Conservation (phyloP, 2,113 vertebrate genomes). For the Scomber scombrus region DNA sequence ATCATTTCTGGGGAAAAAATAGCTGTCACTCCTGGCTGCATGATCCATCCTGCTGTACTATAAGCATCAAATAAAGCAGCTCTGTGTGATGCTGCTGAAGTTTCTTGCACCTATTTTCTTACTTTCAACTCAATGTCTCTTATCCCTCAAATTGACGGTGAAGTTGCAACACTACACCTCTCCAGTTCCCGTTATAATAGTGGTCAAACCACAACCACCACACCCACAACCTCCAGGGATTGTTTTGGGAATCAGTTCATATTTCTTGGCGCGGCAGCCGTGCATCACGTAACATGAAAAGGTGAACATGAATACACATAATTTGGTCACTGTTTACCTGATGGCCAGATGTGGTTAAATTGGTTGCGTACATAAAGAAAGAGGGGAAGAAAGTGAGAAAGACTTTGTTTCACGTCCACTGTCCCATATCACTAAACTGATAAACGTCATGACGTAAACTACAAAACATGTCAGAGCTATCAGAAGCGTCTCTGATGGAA, state of each 20-base stretch:
- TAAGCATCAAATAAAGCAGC: too few species aligned
- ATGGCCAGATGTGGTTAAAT: background rate
- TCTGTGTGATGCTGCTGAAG: too few species aligned
- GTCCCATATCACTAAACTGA: background rate
- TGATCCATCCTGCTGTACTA: too few species aligned
- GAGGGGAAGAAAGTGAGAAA: background rate
- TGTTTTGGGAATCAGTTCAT: background rate
- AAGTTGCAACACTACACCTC: too few species aligned
- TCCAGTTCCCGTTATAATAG: too few species aligned
- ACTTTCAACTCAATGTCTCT: too few species aligned
- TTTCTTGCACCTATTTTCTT: too few species aligned
- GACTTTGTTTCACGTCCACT: background rate
- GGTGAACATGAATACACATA: background rate
- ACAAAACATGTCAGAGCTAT: background rate
- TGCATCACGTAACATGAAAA: background rate
- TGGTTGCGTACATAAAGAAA: background rate
- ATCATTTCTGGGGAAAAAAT: too few species aligned
- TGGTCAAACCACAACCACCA: background rate
- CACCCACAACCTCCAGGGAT: background rate
- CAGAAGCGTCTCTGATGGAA: conserved; percentile 2
- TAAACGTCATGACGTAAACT: conserved; percentile 25
- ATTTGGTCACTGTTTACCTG: background rate
- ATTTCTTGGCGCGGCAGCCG: background rate
- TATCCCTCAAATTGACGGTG: too few species aligned
- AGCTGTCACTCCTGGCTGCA: too few species aligned